phyloP scores from a whole-genome alignment of 2,113 vertebrate species.

The Scortum barcoo region DNA sequence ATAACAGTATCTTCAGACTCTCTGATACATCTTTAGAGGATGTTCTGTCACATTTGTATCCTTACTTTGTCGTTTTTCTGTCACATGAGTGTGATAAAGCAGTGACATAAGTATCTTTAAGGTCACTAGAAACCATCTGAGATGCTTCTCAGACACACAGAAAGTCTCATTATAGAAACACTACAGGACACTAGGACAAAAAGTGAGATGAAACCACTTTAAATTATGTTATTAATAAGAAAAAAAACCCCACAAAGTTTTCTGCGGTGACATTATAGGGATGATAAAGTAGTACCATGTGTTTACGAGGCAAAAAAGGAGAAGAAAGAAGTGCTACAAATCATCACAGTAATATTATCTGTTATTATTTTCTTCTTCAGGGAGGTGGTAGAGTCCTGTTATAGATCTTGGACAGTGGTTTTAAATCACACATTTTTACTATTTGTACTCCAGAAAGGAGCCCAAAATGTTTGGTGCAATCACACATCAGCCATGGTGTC shows the following conservation, averaged over 20 bases:
- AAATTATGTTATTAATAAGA: background rate
- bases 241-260: background rate
- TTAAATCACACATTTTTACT: background rate
- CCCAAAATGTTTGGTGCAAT: constrained; percentile 27
- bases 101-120: background rate
- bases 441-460: background rate
- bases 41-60: too few species aligned
- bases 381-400: background rate
- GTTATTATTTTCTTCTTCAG: background rate
- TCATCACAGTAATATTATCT: background rate
- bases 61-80: too few species aligned
- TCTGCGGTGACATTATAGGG: background rate
- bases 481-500: constrained; percentile 9
- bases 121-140: background rate
- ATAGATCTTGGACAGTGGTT: background rate
- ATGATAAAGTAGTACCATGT: background rate
- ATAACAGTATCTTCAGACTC: background rate
- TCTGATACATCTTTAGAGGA: too few species aligned
- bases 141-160: background rate
- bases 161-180: background rate
- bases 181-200: background rate
- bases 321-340: background rate
- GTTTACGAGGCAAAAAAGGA: background rate
- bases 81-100: background rate
- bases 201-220: background rate